These are phyloP conservation scores for Andrena bicolor DNA, from an alignment of 2,888 invertebrate species.

Conservation along the genomic window DNA sequence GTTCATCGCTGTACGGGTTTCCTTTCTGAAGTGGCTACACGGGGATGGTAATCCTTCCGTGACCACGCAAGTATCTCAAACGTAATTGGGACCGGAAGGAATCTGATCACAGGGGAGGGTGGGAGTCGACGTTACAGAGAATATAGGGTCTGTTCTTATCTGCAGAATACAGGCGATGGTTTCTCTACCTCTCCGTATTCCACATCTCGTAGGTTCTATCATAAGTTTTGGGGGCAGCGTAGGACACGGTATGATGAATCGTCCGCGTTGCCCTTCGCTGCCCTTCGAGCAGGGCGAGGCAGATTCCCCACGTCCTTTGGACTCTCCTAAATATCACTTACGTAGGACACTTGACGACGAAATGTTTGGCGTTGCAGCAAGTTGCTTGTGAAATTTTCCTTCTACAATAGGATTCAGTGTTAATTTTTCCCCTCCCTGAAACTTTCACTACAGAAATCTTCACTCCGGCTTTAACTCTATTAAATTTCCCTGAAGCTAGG, in stretches of 20 bases:
- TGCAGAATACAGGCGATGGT: conserved; percentile 79
- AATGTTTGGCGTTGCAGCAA: neutral
- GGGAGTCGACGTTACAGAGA: conserved; percentile 40
- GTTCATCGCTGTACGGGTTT: neutral
- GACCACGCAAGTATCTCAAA: conserved; percentile 60
- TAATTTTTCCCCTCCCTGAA: neutral
- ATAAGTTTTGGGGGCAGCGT: conserved; percentile 63
- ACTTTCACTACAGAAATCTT: no score
- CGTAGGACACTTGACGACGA: neutral
- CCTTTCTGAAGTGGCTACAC: neutral
- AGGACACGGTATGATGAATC: conserved; percentile 82
- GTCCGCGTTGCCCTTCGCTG: conserved; percentile 80
- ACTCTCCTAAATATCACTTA: conserved; percentile 14
- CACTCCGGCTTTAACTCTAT: no score
- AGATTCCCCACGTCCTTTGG: neutral
- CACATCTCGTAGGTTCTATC: conserved; percentile 67
- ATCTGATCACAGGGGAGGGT: conserved; percentile 62
- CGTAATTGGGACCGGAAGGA: conserved; percentile 55
- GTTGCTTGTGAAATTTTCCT: neutral
- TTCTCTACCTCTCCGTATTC: conserved; percentile 68
- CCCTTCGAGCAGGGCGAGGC: conserved; percentile 67
- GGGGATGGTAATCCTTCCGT: conserved; percentile 52
- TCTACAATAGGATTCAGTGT: neutral
- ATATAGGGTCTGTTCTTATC: conserved; percentile 84
- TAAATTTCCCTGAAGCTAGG: no score